phyloP scores from a whole-genome alignment of 2,888 invertebrate species.

The Eurytoma adleriae region DNA sequence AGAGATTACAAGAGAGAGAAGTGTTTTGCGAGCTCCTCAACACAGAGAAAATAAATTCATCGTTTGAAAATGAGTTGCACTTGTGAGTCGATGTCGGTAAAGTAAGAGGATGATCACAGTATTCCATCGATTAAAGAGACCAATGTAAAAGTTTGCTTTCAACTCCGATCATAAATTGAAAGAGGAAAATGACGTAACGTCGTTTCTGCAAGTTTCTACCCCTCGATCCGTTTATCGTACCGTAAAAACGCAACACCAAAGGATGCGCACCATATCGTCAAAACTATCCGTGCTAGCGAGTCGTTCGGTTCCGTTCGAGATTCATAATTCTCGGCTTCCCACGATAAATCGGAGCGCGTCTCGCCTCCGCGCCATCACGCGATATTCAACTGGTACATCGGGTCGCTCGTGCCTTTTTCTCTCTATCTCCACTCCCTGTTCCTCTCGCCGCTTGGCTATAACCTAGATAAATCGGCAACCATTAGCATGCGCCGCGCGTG shows the following conservation, averaged over 20 bases:
- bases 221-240: neutral
- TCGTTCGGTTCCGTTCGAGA: too few relatives aligned
- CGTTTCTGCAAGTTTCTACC: neutral
- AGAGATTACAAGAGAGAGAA: too few relatives aligned
- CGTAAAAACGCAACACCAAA: neutral
- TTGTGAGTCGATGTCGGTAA: too few relatives aligned
- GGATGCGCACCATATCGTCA: neutral
- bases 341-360: neutral
- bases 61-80: too few relatives aligned
- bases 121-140: too few relatives aligned
- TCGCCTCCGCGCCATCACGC: neutral
- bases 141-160: too few relatives aligned
- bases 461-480: slow-evolving; percentile 21
- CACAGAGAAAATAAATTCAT: too few relatives aligned
- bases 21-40: too few relatives aligned
- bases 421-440: neutral
- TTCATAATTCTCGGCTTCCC: neutral
- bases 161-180: too few relatives aligned
- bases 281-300: too few relatives aligned
- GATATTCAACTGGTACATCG: neutral
- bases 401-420: slow-evolving; percentile 6
- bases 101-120: too few relatives aligned
- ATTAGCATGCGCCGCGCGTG: slow-evolving; percentile 28
- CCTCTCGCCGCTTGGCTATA: slow-evolving; percentile 10
- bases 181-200: too few relatives aligned